phyloP scores from a whole-genome alignment of 2,113 vertebrate species.

The Haemorhous mexicanus region DNA sequence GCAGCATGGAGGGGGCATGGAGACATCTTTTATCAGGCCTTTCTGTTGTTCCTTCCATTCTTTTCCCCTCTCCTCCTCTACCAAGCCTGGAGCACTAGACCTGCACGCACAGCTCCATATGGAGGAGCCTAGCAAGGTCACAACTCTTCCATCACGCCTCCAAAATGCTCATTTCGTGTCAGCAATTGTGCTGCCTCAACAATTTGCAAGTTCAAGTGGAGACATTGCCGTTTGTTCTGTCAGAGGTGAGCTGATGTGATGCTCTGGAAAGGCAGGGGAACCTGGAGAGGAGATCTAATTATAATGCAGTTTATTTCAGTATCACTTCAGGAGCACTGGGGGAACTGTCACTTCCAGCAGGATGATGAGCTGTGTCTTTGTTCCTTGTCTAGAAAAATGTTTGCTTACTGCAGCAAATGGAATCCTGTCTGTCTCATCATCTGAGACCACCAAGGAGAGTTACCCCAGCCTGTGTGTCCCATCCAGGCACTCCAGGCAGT shows the following conservation, averaged over 20 bases:
- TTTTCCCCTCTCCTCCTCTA: background rate
- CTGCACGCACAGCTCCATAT: conserved; percentile 29
- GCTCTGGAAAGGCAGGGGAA: background rate
- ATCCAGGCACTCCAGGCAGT: background rate
- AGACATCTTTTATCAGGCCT: background rate
- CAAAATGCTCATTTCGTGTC: conserved; percentile 29
- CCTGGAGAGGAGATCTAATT: background rate
- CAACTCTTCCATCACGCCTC: conserved; percentile 14
- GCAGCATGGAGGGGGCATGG: background rate
- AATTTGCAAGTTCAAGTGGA: background rate
- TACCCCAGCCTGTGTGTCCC: background rate
- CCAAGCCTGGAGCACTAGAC: background rate
- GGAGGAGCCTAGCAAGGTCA: conserved; percentile 27
- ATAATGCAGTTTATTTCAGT: background rate
- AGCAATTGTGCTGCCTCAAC: background rate
- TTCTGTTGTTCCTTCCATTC: background rate
- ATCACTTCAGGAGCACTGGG: background rate
- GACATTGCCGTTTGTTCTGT: background rate
- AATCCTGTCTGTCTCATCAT: background rate
- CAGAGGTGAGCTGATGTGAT: background rate
- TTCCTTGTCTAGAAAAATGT: background rate
- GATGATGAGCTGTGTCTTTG: background rate
- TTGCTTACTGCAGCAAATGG: background rate
- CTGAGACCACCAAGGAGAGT: background rate
- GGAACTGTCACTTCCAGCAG: background rate